Conservation (phyloP, 2,113 vertebrate genomes). For the Channa argus region DNA sequence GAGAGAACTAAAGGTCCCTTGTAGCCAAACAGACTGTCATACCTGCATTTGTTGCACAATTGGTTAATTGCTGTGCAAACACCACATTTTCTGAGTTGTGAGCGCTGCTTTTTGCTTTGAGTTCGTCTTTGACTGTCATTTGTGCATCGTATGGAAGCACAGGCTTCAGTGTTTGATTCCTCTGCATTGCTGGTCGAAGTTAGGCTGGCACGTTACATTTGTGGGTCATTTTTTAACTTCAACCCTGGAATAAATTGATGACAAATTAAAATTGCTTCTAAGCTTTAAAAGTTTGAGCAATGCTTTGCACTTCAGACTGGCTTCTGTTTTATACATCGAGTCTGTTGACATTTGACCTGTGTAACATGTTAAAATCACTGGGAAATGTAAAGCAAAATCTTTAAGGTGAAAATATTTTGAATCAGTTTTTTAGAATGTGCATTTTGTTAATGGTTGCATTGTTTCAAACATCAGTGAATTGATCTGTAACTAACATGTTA, state of each 20-base stretch:
- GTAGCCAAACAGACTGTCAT: no score
- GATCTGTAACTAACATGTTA: constrained; percentile 49
- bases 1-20: no score
- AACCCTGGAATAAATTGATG: constrained; percentile 31
- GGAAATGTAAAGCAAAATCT: not conserved
- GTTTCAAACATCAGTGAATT: not conserved
- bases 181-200: no score
- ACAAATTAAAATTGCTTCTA: not conserved
- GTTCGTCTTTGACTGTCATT: no score
- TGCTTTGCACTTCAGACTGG: not conserved
- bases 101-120: no score
- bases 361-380: not conserved
- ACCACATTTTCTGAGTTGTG: no score
- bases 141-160: no score
- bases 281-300: not conserved
- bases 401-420: not conserved
- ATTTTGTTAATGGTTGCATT: not conserved
- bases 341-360: constrained; percentile 3
- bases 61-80: no score
- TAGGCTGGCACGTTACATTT: no score
- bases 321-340: not conserved
- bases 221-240: not conserved
- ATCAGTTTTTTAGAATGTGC: not conserved
- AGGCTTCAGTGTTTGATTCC: no score
- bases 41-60: no score